Conservation (phyloP, 2,113 vertebrate genomes). For the Vicugna pacos region DNA sequence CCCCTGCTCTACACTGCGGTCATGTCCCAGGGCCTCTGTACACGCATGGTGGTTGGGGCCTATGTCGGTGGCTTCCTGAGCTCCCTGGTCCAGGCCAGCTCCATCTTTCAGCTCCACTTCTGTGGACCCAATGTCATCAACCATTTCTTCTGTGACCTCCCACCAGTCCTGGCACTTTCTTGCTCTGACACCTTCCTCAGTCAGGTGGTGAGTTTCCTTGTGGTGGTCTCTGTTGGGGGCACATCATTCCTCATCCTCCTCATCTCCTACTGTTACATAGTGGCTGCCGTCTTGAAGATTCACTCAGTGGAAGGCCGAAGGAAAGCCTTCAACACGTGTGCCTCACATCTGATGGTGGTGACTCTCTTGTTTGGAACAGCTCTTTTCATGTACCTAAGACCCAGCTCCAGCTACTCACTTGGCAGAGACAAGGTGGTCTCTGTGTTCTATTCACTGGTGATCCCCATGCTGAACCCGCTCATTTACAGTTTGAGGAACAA, state of each 20-base stretch:
- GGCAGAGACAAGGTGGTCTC: constrained; percentile 77
- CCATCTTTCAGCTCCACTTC: constrained; percentile 65
- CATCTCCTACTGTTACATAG: constrained; percentile 76
- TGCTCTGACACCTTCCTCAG: constrained; percentile 74
- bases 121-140: constrained; percentile 70
- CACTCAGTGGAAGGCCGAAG: background rate
- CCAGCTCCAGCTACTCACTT: constrained; percentile 69
- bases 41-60: constrained; percentile 60
- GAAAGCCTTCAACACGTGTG: constrained; percentile 77
- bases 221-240: constrained; percentile 55
- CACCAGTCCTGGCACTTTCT: constrained; percentile 79
- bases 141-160: constrained; percentile 83
- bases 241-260: constrained; percentile 69
- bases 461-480: constrained; percentile 80
- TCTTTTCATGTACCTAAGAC: constrained; percentile 78
- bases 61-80: constrained; percentile 71
- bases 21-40: constrained; percentile 69
- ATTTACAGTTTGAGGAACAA: constrained; percentile 81
- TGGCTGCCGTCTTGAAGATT: constrained; percentile 66
- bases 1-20: constrained; percentile 64
- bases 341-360: constrained; percentile 53
- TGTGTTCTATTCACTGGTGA: constrained; percentile 71
- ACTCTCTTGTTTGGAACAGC: constrained; percentile 74
- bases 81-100: constrained; percentile 67
- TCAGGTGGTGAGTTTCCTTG: constrained; percentile 74